phyloP scores from a whole-genome alignment of 2,797 vertebrate species.

The Apodemus agrarius region DNA sequence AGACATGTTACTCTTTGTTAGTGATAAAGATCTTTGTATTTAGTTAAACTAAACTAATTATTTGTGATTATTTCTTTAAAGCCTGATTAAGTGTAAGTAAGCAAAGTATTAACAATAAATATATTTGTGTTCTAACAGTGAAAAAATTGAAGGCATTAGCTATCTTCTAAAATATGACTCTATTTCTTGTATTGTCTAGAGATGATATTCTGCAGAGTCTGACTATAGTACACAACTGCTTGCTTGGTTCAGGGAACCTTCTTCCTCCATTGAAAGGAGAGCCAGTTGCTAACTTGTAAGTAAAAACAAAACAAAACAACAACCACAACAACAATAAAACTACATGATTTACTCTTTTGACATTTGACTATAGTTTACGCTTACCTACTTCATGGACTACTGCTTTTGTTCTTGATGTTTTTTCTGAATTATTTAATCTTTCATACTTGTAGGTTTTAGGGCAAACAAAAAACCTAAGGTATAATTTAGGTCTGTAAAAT shows the following conservation, averaged over 20 bases:
- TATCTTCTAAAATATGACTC: conserved; percentile 42
- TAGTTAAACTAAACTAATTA: neutral
- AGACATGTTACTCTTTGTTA: neutral
- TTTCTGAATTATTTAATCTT: conserved; percentile 67
- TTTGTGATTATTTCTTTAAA: conserved; percentile 41
- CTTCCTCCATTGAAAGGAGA: conserved; percentile 95
- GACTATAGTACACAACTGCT: conserved; percentile 96
- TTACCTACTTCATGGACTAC: conserved; percentile 20
- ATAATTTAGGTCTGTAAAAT: conserved; percentile 37
- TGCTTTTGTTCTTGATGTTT: conserved; percentile 50
- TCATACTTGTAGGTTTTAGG: conserved; percentile 49
- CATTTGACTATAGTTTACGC: conserved; percentile 52
- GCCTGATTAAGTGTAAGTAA: conserved; percentile 20
- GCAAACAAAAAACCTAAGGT: conserved; percentile 46
- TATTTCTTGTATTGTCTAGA: conserved; percentile 84
- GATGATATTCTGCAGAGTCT: conserved; percentile 97
- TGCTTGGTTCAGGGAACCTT: conserved; percentile 95
- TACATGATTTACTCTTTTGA: conserved; percentile 27
- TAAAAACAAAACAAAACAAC: conserved; percentile 67
- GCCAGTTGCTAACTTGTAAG: conserved; percentile 94
- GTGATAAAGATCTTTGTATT: neutral
- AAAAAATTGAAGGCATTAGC: neutral
- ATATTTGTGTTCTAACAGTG: neutral
- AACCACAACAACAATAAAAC: neutral
- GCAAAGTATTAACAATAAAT: neutral